A percentile compares a stretch with the other conserved stretches of the same genome.
Conservation (phyloP, 2,888 invertebrate genomes). For the Saturnia pavonia region DNA sequence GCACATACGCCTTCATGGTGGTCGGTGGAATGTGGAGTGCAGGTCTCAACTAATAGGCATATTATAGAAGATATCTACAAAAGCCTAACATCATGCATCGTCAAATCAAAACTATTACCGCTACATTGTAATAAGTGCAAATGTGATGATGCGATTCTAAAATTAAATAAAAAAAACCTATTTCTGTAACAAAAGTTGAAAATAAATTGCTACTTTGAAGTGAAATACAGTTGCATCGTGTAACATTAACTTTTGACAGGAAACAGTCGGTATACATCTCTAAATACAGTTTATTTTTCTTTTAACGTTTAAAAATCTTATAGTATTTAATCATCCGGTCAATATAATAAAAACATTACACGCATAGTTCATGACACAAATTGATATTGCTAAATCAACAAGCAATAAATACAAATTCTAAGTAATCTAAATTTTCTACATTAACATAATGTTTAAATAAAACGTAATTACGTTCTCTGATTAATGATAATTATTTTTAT, state of each 20-base stretch:
- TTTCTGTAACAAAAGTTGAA: constrained; percentile 16
- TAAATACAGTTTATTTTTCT: constrained; percentile 26
- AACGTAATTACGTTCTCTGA: background rate
- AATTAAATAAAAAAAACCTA: constrained; percentile 11
- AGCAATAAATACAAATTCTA: background rate
- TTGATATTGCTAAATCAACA: constrained; percentile 2
- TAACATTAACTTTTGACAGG: constrained; percentile 31
- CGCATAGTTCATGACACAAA: background rate
- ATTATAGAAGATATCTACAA: constrained; percentile 20
- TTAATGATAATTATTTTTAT: background rate
- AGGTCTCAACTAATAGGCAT: constrained; percentile 13
- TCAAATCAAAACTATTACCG: constrained; percentile 7
- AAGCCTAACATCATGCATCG: constrained; percentile 23
- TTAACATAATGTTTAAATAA: too few relatives aligned
- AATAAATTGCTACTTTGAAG: constrained; percentile 22
- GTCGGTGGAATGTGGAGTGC: constrained; percentile 19
- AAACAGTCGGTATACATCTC: constrained; percentile 24
- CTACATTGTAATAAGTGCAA: constrained; percentile 15
- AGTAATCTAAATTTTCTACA: background rate
- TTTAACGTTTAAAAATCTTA: constrained; percentile 22
- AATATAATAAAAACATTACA: background rate
- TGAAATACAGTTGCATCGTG: constrained; percentile 28
- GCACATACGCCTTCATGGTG: constrained; percentile 34
- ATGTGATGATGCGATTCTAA: constrained; percentile 14
- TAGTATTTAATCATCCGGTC: constrained; percentile 18